Evolutionary conservation across 2,888 invertebrate species (phyloP).

Genomic region (Drymonia ruficornis): DNA sequence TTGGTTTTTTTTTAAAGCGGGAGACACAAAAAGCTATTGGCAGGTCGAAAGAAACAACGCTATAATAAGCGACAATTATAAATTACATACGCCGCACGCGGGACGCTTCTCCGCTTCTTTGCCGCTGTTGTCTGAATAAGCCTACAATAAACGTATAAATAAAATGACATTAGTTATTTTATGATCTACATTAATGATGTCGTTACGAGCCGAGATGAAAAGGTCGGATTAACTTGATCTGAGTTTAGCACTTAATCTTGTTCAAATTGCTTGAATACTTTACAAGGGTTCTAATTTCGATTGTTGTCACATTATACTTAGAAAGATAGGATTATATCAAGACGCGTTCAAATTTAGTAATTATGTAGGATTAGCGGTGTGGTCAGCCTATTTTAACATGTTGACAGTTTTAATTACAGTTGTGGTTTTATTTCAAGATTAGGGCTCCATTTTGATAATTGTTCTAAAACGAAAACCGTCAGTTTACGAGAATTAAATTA

Average conservation of each 20-base stretch:
- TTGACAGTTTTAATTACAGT: too few relatives aligned
- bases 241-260: neutral
- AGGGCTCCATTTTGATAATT: too few relatives aligned
- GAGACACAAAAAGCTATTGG: too few relatives aligned
- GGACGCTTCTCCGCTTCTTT: too few relatives aligned
- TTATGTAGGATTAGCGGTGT: neutral
- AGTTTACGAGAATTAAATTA: too few relatives aligned
- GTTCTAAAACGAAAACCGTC: too few relatives aligned
- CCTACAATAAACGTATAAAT: neutral
- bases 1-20: too few relatives aligned
- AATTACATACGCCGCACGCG: too few relatives aligned
- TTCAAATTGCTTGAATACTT: slow-evolving; percentile 2
- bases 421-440: too few relatives aligned
- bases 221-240: neutral
- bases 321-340: neutral
- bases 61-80: too few relatives aligned
- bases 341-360: neutral
- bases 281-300: neutral
- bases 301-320: neutral
- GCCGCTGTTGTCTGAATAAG: neutral
- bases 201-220: slow-evolving; percentile 1
- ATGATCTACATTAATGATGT: slow-evolving; percentile 2
- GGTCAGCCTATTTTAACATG: neutral
- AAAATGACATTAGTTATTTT: slow-evolving; percentile 3
- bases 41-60: too few relatives aligned